Percentiles rank a stretch among this genome's conserved stretches.
phyloP scores from a whole-genome alignment of 2,797 vertebrate species.

The Nothura maculosa region DNA sequence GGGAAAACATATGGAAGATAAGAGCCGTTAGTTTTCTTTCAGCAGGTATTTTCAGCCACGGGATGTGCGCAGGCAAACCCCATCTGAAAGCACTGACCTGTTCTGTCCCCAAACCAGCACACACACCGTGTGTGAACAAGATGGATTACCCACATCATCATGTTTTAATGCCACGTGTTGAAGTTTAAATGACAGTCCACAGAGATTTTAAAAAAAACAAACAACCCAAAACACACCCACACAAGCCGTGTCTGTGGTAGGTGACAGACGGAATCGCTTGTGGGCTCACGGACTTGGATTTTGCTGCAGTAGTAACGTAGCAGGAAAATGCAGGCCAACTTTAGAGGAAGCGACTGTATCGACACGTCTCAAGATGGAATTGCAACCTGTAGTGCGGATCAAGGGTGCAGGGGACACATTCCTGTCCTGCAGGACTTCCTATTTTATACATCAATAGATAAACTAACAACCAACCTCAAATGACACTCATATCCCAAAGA shows the following conservation, averaged over 20 bases:
- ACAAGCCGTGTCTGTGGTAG: neutral
- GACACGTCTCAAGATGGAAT: neutral
- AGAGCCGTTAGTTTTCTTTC: neutral
- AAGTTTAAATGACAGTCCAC: neutral
- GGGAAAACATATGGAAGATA: neutral
- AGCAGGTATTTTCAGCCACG: neutral
- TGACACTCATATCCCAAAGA: neutral
- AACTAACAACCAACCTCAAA: fast-evolving
- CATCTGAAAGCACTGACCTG: neutral
- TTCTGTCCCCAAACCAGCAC: neutral
- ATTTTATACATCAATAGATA: neutral
- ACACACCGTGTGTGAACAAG: neutral
- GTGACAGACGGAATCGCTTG: neutral
- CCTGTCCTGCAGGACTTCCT: neutral
- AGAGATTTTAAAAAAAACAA: neutral
- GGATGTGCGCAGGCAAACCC: neutral
- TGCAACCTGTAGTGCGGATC: neutral
- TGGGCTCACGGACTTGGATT: neutral
- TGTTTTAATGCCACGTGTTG: neutral
- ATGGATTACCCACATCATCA: neutral
- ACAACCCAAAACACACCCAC: too few relatives aligned
- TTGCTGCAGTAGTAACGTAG: neutral
- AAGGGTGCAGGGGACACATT: neutral
- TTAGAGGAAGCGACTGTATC: neutral
- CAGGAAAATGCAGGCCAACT: neutral